Base-by-base conservation (phyloP, 30 jellyfish, hydroid and myxozoan genomes). In the Aurelia sp. region DNA sequence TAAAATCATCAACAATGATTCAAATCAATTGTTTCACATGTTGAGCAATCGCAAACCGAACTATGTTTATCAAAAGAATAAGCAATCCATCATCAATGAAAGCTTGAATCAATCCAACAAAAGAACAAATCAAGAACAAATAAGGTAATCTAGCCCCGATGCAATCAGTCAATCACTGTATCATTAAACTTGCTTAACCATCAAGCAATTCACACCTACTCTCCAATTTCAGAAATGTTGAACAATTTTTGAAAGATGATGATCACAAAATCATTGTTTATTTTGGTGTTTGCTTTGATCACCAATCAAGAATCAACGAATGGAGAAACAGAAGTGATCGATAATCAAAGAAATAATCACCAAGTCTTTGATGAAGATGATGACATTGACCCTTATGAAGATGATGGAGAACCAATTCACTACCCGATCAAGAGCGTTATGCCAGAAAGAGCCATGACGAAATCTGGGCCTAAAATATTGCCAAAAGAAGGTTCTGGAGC, bases 311-410 rank as follows among this genome's bases (percentile, higher is more conserved):
- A 31, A 2, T 52, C 31, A 21, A 74, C 5, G 0, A 51, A 50
- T 13, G 51, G 37, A 27, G 79, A 78, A 22, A 18, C 4, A 3
- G 62, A 20, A 35, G 55, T 44, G 55, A 44, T 44, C 2, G 55
- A 44, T 44, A 8, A 10, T 8, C 37, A 68, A 57, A 2, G 60
- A 52, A 19, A 41, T n/a, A 33, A 51, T n/a, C 57, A 40, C 30
- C 48, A 16, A 18, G 47, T 22, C 0, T 62, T 41, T 57, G 93
- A 84, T 35, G 93, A 84, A 44, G 93, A 84, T 27, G 93, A 84
- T 72, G 93, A 84, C 62, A 61, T 73, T 37, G 93, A 84, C 48
- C 93, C 93, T 40, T 84, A 23, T 64, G 93, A 84, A 3, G 93
- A 84, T 84, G 93, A 84, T 23, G 81, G 60, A 6, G 85, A 71